These are phyloP conservation scores for Sebastes trivittatus DNA, from an alignment of 2,797 vertebrate species.

Conservation along the genomic window DNA sequence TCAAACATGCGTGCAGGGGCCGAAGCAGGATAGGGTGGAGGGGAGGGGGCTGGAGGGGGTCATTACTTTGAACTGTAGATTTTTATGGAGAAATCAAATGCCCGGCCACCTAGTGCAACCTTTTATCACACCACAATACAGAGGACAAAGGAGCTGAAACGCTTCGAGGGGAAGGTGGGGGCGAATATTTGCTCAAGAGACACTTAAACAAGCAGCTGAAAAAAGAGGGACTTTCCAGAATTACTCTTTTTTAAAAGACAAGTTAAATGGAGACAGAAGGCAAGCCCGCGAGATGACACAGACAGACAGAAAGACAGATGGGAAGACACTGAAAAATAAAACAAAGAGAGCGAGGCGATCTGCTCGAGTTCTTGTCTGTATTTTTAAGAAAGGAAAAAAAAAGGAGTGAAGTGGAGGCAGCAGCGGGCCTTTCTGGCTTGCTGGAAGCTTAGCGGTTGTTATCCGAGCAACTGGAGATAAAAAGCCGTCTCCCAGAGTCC, in stretches of 20 bases:
- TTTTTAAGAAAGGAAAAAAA: conserved; percentile 34
- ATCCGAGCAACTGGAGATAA: conserved; percentile 79
- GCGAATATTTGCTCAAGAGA: conserved; percentile 50
- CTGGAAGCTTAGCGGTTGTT: conserved; percentile 73
- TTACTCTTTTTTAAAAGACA: neutral
- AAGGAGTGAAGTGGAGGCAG: conserved; percentile 38
- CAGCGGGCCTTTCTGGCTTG: conserved; percentile 41
- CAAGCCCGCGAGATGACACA: neutral
- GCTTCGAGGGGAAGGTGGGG: neutral
- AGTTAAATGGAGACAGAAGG: conserved; percentile 26
- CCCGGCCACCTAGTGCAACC: conserved; percentile 52
- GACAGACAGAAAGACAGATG: conserved; percentile 12
- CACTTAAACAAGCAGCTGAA: conserved; percentile 62
- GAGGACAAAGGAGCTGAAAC: conserved; percentile 33
- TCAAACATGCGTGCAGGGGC: conserved; percentile 63
- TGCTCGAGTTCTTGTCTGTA: neutral
- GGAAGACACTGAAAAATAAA: neutral
- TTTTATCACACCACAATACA: conserved; percentile 36
- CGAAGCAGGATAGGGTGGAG: neutral
- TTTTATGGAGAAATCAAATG: conserved; percentile 62
- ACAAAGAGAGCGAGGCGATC: conserved; percentile 15
- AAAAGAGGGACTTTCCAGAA: conserved; percentile 49
- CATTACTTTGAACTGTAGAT: conserved; percentile 29
- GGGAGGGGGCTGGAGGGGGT: neutral
- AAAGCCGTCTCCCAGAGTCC: conserved; percentile 69